Base-by-base conservation (phyloP, 2,888 invertebrate species). In the Drosophila stalkeri region DNA sequence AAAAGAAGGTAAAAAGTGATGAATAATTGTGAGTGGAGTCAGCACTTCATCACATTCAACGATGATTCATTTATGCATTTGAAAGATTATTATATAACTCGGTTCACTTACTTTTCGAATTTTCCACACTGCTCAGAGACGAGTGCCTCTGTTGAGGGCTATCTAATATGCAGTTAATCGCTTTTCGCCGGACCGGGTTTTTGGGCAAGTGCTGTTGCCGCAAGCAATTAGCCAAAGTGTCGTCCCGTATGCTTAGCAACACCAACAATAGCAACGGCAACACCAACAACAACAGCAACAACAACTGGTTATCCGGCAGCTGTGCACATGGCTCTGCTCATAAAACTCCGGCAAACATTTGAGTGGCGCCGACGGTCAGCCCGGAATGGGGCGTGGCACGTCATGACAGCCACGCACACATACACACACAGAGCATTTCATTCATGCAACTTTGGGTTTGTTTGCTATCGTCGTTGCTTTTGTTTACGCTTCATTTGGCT, bases 191-290 rank as follows among this genome's bases (percentile, higher is more conserved):
- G 59, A 62, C 54, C 41, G 60, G 37, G 65, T 52, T 47, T 49
- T 57, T 43, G 57, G 64, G 46, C 86, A 75, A 86, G 69, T 65
- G 80, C 46, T 76, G 70, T 51, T 84, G 87, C 75, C 80, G 52
- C 77, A 72, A 84, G 72, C 88, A 86, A 86, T 86, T 86, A 89
- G 85, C 75, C 84, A 75, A 86, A 85, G 85, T 89, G 89, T 88
- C 66, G 72, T 65, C 55, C 57, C 68, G 62, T 64, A 46, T 72
- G 64, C 74, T 80, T 63, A 57, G 51, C 64, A 66, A 67, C 75
- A 49, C 37, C 49, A 59, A 37, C 44, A 64, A 56, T 4, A 31
- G 31, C 14, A 33, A 55, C 66, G 51, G 3, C 52, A 27, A n/a
- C 41, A 39, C 44, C 54, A 60, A 33, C 46, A 46, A 16, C 11